Evolutionary conservation across 1,140 invertebrate genomes (phyloP).

Genomic region (Cherax quadricarinatus): DNA sequence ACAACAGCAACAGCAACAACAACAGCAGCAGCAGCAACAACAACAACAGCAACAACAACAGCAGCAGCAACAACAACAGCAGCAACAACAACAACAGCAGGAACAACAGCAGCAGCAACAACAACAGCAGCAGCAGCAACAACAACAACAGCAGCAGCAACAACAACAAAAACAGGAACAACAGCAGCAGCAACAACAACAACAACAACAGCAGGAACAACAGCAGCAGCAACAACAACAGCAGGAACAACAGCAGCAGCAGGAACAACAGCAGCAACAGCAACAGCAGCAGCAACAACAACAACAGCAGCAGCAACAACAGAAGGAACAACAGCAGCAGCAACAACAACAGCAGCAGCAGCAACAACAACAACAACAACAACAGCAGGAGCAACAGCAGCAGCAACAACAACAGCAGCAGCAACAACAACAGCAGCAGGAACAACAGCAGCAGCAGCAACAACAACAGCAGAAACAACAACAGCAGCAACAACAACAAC

Average conservation of each 20-base stretch:
- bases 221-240: constrained; percentile 1
- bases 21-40: neutral
- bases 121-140: neutral
- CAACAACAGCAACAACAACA: no score
- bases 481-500: no score
- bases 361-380: no score
- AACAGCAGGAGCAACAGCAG: neutral
- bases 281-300: neutral
- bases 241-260: neutral
- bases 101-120: no score
- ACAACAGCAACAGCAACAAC: neutral
- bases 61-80: neutral
- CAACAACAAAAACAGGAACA: neutral
- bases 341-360: neutral
- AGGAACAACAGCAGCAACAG: neutral
- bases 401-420: neutral
- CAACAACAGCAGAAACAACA: neutral
- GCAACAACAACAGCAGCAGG: neutral
- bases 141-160: neutral
- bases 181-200: neutral
- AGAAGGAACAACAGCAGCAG: no score
- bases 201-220: neutral
- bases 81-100: no score
- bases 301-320: no score
- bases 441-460: neutral